Base-by-base conservation (phyloP, 2,113 vertebrate species). In the Paraplagusia blochii region DNA sequence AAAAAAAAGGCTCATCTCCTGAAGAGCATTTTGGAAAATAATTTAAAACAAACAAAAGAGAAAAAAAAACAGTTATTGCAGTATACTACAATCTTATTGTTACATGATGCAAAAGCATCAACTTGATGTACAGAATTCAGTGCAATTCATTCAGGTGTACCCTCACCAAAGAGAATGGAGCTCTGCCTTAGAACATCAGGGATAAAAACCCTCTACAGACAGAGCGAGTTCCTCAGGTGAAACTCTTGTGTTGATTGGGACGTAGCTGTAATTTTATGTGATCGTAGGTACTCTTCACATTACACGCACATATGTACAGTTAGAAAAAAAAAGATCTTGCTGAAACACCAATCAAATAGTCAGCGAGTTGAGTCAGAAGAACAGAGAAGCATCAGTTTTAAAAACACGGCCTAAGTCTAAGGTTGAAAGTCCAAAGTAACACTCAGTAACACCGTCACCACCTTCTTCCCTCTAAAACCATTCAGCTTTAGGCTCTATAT, bases 71-170 rank as follows among this genome's bases (percentile, higher is more conserved):
- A 88, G 93, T 95, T 94, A 97, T 95, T 97, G 95, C 94, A 85
- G 93, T 95, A 93, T 94, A 90, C 93, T 94, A 95, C 94, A 96
- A 94, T 95, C 91, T 91, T 93, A 91, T 92, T 88, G 85, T 91
- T 92, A 93, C 74, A 90, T 91, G 93, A 93, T 94, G 95, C 95
- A 90, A 92, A 94, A 93, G 92, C 93, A 94, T 91, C 95, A 95
- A 92, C 79, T 86, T 74, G 72, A 85, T 93, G 91, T 93, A 94
- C 89, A 93, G 90, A 91, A 90, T 93, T 97, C 95, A 98, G 95
- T 98, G 95, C 95, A 98, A 95, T 93, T 94, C 44, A 88, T 93
- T 93, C 92, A 90, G 88, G 87, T 76, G 47, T 80, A 72, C 78
- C 85, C 89, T 90, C 87, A 82, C 64, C 70, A 75, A 53, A 47